Evolutionary conservation across 1,140 invertebrate genomes (phyloP).

Genomic region (Piezodorus guildinii): DNA sequence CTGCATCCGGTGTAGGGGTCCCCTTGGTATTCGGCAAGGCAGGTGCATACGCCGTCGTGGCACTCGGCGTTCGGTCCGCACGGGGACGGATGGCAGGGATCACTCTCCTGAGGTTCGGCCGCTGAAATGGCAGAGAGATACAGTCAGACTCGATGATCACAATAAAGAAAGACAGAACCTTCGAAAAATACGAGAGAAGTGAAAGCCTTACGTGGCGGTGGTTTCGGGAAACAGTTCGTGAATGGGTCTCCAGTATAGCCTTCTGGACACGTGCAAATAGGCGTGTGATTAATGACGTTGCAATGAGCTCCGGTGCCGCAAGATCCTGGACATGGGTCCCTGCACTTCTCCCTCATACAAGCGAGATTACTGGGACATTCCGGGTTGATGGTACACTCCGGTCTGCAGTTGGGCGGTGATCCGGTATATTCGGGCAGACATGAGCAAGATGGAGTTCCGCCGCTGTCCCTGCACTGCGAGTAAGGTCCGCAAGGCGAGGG

Average conservation of each 20-base stretch:
- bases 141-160: too few relatives aligned
- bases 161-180: too few relatives aligned
- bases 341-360: conserved; percentile 61
- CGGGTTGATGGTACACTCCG: conserved; percentile 57
- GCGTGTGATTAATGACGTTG: conserved; percentile 57
- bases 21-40: conserved; percentile 42
- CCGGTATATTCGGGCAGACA: conserved; percentile 56
- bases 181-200: not conserved
- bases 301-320: conserved; percentile 67
- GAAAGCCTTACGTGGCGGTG: not conserved
- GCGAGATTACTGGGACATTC: conserved; percentile 60
- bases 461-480: conserved; percentile 51
- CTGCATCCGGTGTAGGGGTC: conserved; percentile 41
- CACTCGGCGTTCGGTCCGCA: conserved; percentile 50
- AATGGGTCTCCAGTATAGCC: conserved; percentile 68
- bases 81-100: conserved; percentile 39
- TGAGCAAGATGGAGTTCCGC: conserved; percentile 51
- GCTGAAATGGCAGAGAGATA: not conserved
- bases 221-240: conserved; percentile 16
- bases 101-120: conserved; percentile 25
- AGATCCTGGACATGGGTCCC: conserved; percentile 61
- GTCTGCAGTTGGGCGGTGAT: conserved; percentile 60
- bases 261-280: conserved; percentile 54
- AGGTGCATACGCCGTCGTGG: conserved; percentile 38
- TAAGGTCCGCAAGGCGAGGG: conserved; percentile 63